Conservation (phyloP, 2,113 vertebrate species). For the Cathartes aura region DNA sequence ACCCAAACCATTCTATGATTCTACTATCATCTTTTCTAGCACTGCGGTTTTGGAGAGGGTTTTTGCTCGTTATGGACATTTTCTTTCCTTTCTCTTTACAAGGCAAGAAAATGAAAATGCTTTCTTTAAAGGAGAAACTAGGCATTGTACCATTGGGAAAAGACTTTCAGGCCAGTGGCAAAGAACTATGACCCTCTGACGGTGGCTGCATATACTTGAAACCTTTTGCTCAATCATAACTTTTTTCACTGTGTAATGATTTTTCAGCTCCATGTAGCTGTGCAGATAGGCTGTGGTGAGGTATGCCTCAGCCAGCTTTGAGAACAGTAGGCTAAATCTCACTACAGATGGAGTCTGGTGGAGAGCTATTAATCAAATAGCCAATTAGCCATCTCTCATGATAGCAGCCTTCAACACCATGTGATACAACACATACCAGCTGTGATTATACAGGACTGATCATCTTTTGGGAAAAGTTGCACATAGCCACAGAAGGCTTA, state of each 20-base stretch:
- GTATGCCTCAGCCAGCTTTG: neutral
- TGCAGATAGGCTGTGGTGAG: neutral
- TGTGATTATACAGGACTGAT: neutral
- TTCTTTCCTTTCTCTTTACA: neutral
- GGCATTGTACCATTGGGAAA: neutral
- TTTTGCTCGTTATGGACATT: neutral
- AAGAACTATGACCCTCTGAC: neutral
- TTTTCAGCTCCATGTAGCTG: neutral
- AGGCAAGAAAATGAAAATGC: neutral
- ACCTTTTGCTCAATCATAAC: neutral
- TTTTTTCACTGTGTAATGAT: neutral
- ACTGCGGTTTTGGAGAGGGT: neutral
- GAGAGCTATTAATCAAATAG: conserved; percentile 53
- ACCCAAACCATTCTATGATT: too few relatives aligned
- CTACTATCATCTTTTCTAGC: neutral
- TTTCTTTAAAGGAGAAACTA: neutral
- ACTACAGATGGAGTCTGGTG: conserved; percentile 24
- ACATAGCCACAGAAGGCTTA: neutral
- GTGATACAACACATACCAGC: neutral
- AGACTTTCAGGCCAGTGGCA: neutral
- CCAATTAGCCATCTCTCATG: conserved; percentile 25
- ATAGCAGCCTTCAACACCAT: neutral
- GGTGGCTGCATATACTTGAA: neutral
- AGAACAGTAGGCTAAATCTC: conserved; percentile 32
- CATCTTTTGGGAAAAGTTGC: neutral